Conservation (phyloP, 2,797 vertebrate genomes). For the Huso huso region DNA sequence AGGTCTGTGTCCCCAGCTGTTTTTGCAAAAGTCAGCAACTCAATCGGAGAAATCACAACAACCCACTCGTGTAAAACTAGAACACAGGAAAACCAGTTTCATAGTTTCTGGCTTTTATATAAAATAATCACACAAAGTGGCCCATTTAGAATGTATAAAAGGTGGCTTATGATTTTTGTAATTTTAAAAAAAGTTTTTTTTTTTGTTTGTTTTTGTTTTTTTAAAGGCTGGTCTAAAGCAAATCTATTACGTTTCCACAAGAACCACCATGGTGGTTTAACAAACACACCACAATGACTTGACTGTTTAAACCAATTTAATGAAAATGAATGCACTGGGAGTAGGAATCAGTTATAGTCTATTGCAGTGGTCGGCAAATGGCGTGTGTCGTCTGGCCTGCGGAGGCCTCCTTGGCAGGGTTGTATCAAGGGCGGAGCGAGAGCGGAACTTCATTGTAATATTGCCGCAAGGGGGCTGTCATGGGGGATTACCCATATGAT, state of each 20-base stretch:
- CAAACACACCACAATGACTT: constrained; percentile 1
- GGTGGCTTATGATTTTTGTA: not conserved
- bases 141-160: not conserved
- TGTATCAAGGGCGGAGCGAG: too few relatives aligned
- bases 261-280: not conserved
- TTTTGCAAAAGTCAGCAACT: not conserved
- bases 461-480: too few relatives aligned
- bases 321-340: not conserved
- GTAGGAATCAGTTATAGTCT: not conserved
- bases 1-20: not conserved
- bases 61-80: not conserved
- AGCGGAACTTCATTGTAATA: too few relatives aligned
- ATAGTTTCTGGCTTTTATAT: not conserved
- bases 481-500: too few relatives aligned
- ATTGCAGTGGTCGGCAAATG: too few relatives aligned
- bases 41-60: not conserved
- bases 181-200: too few relatives aligned
- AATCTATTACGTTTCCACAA: constrained; percentile 2
- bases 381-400: too few relatives aligned
- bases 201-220: not conserved
- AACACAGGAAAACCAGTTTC: not conserved
- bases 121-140: not conserved
- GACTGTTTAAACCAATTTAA: not conserved
- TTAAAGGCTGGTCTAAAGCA: not conserved
- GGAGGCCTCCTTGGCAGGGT: too few relatives aligned